A percentile compares a stretch with the other conserved stretches of the same genome.
Conservation (phyloP, 2,113 vertebrate genomes). For the Rhagologus leucostigma region DNA sequence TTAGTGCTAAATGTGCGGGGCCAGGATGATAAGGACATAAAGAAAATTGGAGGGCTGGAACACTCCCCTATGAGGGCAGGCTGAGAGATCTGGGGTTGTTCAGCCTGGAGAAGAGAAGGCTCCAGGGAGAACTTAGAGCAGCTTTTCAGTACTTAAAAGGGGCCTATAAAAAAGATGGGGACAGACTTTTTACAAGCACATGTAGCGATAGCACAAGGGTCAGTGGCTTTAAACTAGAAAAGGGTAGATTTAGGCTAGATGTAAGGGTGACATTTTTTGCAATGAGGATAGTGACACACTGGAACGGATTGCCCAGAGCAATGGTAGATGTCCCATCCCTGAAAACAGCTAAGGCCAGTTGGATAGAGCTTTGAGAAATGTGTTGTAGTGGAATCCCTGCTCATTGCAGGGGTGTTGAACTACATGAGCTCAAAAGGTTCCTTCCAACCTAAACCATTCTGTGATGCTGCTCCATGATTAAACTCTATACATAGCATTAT, state of each 20-base stretch:
- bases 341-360: neutral
- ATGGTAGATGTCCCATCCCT: neutral
- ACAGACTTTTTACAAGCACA: neutral
- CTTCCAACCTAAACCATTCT: neutral
- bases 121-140: neutral
- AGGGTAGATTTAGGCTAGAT: neutral
- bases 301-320: neutral
- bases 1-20: neutral
- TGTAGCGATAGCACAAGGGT: fast-evolving
- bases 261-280: neutral
- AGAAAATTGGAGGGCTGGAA: neutral
- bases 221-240: neutral
- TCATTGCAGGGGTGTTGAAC: neutral
- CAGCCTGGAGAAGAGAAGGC: neutral
- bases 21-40: neutral
- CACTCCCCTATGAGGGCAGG: neutral
- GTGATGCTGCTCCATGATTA: neutral
- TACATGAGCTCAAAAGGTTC: neutral
- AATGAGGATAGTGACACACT: neutral
- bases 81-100: neutral
- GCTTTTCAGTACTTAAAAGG: neutral
- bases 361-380: neutral
- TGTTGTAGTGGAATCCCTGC: neutral
- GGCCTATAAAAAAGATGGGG: neutral
- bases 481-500: neutral